phyloP scores from a whole-genome alignment of 2,797 vertebrate genomes.

The Lepidocolaptes lacrymiger region DNA sequence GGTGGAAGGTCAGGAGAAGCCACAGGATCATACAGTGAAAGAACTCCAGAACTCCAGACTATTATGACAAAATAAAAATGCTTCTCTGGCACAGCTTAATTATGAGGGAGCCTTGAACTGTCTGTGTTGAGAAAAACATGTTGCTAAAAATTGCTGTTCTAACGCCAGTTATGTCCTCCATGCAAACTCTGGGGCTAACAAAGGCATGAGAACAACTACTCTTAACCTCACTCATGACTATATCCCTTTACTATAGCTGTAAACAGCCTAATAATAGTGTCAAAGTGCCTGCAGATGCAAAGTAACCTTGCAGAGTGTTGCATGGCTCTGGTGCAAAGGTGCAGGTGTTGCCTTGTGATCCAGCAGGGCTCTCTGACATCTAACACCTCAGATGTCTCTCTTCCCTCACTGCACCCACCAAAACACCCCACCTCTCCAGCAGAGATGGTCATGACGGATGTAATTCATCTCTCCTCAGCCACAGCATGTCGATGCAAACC shows the following conservation, averaged over 20 bases:
- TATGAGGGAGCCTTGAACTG: background rate
- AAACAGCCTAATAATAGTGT: conserved; percentile 31
- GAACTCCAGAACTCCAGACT: background rate
- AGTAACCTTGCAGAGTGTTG: background rate
- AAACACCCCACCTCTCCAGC: background rate
- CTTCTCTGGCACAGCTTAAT: background rate
- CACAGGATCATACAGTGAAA: background rate
- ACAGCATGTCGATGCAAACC: background rate
- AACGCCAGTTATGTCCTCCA: background rate
- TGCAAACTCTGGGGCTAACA: conserved; percentile 25
- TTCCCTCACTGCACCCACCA: background rate
- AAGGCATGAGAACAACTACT: background rate
- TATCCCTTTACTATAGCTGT: background rate
- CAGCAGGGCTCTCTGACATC: background rate
- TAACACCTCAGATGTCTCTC: background rate
- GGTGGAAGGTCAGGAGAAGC: background rate
- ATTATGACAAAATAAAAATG: background rate
- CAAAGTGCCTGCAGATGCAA: background rate
- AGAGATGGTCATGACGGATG: background rate
- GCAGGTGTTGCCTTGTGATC: background rate
- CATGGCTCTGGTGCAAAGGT: background rate
- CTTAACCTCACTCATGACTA: background rate
- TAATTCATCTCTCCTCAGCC: background rate
- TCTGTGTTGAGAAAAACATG: background rate
- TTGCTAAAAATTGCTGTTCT: background rate